Percentiles rank a stretch among this genome's conserved stretches.
Evolutionary conservation across 2,888 invertebrate genomes (phyloP).

Genomic region (Orthosia gothica): DNA sequence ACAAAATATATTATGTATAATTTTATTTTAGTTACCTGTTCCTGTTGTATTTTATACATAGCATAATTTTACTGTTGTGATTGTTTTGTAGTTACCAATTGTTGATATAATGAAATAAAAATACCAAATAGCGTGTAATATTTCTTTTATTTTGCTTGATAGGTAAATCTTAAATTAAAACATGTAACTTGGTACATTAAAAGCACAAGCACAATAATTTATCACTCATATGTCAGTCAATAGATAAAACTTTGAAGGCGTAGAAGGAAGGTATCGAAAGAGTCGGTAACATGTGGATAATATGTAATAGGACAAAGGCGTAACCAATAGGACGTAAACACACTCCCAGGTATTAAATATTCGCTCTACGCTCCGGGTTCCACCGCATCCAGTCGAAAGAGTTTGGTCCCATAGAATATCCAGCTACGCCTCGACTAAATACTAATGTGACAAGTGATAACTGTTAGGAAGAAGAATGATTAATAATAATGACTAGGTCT

Average conservation of each 20-base stretch:
- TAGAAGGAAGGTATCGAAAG: constrained; percentile 85
- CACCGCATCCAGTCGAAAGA: constrained; percentile 76
- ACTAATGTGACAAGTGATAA: constrained; percentile 71
- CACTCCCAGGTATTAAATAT: constrained; percentile 78
- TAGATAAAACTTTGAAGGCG: constrained; percentile 85
- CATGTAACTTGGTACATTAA: constrained; percentile 89
- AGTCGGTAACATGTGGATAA: constrained; percentile 72
- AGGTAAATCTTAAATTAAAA: constrained; percentile 82
- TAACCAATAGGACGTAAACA: constrained; percentile 87
- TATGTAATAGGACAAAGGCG: constrained; percentile 81
- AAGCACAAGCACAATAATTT: constrained; percentile 90
- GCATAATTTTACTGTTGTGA: constrained; percentile 11
- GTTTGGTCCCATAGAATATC: constrained; percentile 87
- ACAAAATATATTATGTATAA: constrained; percentile 7
- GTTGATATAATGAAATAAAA: constrained; percentile 57
- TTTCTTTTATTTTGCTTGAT: constrained; percentile 86
- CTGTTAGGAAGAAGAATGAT: constrained; percentile 71
- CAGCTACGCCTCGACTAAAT: constrained; percentile 86
- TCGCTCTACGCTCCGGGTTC: constrained; percentile 78
- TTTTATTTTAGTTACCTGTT: background rate
- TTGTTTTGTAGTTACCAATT: constrained; percentile 22
- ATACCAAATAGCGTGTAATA: constrained; percentile 82
- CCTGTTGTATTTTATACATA: constrained; percentile 17
- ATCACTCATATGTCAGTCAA: constrained; percentile 90
- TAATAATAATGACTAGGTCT: constrained; percentile 73